These are phyloP conservation scores for Nannospalax galili DNA, from an alignment of 2,113 vertebrate genomes.

Conservation along the genomic window DNA sequence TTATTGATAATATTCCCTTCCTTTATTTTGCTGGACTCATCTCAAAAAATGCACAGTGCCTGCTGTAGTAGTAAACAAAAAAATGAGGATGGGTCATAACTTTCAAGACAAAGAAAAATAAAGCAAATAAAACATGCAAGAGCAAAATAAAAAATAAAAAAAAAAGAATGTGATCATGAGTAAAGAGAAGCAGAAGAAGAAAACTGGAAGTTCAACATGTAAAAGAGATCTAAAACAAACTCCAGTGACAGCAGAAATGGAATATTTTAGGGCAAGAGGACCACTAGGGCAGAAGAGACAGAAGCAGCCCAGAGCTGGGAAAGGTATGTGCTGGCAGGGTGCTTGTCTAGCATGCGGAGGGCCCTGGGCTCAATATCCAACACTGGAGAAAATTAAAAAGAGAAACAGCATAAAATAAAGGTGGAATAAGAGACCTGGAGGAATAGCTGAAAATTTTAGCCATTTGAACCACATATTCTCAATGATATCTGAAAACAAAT, in stretches of 20 bases:
- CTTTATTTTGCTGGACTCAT: neutral
- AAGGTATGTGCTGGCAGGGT: rapidly evolving
- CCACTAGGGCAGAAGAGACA: neutral
- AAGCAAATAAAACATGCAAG: neutral
- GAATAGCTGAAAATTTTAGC: neutral
- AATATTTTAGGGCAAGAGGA: neutral
- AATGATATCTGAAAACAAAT: neutral
- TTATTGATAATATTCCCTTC: neutral
- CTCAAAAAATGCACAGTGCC: neutral
- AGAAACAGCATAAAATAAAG: neutral
- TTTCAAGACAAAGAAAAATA: neutral
- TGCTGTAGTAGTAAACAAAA: too few relatives aligned
- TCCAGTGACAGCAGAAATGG: neutral
- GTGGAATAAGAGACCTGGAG: neutral
- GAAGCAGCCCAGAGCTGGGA: neutral
- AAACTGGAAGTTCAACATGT: neutral
- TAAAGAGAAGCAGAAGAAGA: neutral
- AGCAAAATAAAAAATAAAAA: neutral
- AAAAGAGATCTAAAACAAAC: neutral
- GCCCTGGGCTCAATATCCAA: too few relatives aligned
- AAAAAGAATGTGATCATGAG: neutral
- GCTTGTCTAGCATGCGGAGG: too few relatives aligned
- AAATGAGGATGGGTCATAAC: too few relatives aligned
- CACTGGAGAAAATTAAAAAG: neutral
- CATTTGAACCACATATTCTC: neutral